Conservation (phyloP, 2,888 invertebrate genomes). For the Leptopilina myrica region DNA sequence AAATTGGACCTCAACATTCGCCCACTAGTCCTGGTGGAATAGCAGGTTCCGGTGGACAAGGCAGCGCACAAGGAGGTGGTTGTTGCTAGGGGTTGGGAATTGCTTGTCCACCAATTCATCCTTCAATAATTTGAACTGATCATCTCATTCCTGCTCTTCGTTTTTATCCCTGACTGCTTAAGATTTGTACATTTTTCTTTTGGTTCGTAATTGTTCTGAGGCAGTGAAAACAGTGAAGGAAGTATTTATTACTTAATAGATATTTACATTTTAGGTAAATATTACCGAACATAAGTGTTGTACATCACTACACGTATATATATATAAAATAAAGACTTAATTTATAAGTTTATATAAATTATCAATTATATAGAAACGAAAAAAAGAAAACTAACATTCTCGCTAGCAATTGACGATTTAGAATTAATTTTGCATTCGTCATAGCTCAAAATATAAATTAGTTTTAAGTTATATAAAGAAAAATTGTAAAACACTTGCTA, state of each 20-base stretch:
- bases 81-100: slow-evolving; percentile 86
- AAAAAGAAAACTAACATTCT: slow-evolving; percentile 5
- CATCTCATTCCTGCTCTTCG: slow-evolving; percentile 66
- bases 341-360: slow-evolving; percentile 59
- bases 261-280: slow-evolving; percentile 46
- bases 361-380: slow-evolving; percentile 1
- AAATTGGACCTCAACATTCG: slow-evolving; percentile 99
- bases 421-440: background rate
- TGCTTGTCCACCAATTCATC: slow-evolving; percentile 71
- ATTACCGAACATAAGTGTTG: slow-evolving; percentile 63
- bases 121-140: slow-evolving; percentile 71
- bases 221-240: slow-evolving; percentile 57
- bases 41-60: slow-evolving; percentile 88
- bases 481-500: slow-evolving; percentile 20
- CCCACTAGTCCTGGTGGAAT: slow-evolving; percentile 88
- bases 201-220: slow-evolving; percentile 58
- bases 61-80: slow-evolving; percentile 90
- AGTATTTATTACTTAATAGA: slow-evolving; percentile 62
- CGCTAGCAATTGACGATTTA: slow-evolving; percentile 2
- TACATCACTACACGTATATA: slow-evolving; percentile 57
- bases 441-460: slow-evolving; percentile 38
- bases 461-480: background rate
- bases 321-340: slow-evolving; percentile 62
- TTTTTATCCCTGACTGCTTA: slow-evolving; percentile 63
- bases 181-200: slow-evolving; percentile 66